Base-by-base conservation (phyloP, 1,140 invertebrate species). In the Platorchestia sp. region DNA sequence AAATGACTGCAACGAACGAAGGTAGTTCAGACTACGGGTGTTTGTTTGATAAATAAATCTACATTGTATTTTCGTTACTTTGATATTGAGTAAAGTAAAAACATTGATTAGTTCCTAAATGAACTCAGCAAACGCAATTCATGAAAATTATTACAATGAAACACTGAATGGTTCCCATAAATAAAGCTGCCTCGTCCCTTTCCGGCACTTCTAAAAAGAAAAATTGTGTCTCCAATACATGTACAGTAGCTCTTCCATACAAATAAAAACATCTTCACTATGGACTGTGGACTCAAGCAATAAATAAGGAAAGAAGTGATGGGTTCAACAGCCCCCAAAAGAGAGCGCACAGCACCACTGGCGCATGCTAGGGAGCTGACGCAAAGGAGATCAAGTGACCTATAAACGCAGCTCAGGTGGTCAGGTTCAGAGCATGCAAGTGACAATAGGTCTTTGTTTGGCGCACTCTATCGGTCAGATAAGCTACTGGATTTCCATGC, bases 401-500 rank as follows among this genome's bases (percentile, higher is more conserved):
- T 93, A 93, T 93, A 93, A 93, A 93, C 91, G 40, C n/a, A 44
- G 45, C 91, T 47, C 27, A 36, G 91, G 91, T 93, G 91, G 91
- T 93, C 43, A 93, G 40, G 91, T 47, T 93, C 43, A 89, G 27
- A 41, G 43, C 87, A 42, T 42, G 87, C 87, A 41, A 44, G 41
- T 47, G 43, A 93, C 91, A 93, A 93, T 93, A 93, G 91, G 91
- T 42, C 91, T 93, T 93, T 93, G 91, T 93, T 93, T 19, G 91
- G 7, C 7, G 41, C 87, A 89, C n/a, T 89, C n/a, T 36, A 89
- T 41, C 87, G 87, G 87, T 89, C 87, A 89, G 43, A 89, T 89
- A 44, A 89, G 43, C 87, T 44, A 89, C 87, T 44, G 36, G 14
- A 89, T 14, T 42, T 44, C 41, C 87, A 7, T 44, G 41, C n/a